Conservation (phyloP, 2,888 invertebrate species). For the Aphodius granarius region DNA sequence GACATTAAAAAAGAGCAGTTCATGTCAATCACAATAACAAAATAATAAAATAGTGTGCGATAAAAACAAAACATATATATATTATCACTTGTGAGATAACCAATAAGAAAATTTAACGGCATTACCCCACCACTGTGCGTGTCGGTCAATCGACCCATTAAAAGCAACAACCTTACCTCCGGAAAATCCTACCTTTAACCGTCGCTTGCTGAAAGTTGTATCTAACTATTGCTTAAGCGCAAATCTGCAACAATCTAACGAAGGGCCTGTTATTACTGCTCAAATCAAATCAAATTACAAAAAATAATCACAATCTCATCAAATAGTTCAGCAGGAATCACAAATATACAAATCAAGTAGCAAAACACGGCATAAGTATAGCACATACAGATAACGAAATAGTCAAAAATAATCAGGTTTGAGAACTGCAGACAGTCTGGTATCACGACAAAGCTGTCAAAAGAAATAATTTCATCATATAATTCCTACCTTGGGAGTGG, state of each 20-base stretch:
- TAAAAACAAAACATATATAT: not conserved
- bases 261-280: not conserved
- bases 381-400: not conserved
- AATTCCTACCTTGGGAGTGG: not conserved
- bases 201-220: not conserved
- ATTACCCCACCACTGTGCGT: not conserved
- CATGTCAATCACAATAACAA: not conserved
- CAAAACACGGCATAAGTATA: not conserved
- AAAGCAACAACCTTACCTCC: not conserved
- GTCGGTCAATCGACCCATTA: not conserved
- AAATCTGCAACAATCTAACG: not conserved
- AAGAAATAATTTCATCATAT: not conserved
- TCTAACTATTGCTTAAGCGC: not conserved
- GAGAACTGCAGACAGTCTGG: not conserved
- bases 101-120: not conserved
- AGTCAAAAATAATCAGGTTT: not conserved
- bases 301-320: not conserved
- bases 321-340: not conserved
- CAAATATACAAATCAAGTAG: not conserved
- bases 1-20: not conserved
- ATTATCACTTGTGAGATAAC: not conserved
- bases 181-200: not conserved
- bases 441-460: not conserved
- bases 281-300: not conserved
- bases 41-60: not conserved